Evolutionary conservation across 2,113 vertebrate genomes (phyloP).

Genomic region (Phaethon lepturus): DNA sequence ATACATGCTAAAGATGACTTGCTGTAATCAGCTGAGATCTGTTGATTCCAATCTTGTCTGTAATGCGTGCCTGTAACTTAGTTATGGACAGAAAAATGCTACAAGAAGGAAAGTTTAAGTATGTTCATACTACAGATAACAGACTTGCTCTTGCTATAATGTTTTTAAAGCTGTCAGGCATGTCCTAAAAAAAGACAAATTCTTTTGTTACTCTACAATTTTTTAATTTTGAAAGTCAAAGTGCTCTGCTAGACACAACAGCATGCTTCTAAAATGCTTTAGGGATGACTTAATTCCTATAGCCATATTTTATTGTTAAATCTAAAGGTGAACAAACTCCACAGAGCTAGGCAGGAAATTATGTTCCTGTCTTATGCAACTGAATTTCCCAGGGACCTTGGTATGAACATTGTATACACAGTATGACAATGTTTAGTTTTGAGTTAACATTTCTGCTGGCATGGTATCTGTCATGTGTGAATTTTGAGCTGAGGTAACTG

Average conservation of each 20-base stretch:
- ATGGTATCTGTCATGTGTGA: not conserved
- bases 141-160: not conserved
- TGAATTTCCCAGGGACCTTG: not conserved
- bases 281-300: not conserved
- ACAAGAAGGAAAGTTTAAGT: not conserved
- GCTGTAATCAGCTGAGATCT: not conserved
- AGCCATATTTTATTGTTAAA: not conserved
- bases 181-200: not conserved
- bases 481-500: not conserved
- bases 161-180: not conserved
- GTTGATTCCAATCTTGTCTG: not conserved
- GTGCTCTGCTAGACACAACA: not conserved
- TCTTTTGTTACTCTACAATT: too few relatives aligned
- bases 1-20: not conserved
- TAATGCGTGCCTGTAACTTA: rapidly evolving
- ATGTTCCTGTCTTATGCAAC: not conserved
- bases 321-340: not conserved
- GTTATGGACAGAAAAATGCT: not conserved
- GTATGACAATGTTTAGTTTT: not conserved
- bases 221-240: not conserved
- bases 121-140: not conserved
- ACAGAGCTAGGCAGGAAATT: not conserved
- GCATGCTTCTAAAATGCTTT: not conserved
- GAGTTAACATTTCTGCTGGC: not conserved
- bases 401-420: not conserved